Percentiles rank a stretch among this genome's conserved stretches.
Evolutionary conservation across 23 tunicate species (phyloP).

Genomic region (Pegea sp.): DNA sequence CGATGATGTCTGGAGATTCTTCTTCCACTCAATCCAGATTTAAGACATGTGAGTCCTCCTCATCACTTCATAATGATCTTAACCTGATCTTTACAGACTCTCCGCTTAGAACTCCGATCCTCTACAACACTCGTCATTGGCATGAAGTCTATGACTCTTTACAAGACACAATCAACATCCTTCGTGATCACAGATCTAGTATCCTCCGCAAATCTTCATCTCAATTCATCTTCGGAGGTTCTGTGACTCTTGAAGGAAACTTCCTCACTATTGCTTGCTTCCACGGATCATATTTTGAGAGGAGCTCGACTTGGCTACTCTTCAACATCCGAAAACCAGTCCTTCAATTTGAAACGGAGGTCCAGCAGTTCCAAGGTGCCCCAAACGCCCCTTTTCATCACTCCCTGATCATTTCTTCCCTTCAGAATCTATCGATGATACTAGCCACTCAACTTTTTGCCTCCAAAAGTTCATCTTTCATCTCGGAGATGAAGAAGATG

Average conservation of each 20-base stretch:
- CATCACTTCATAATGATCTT: too few species aligned
- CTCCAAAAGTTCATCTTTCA: conserved; percentile 67
- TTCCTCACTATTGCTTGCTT: conserved; percentile 75
- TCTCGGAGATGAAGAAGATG: conserved; percentile 41
- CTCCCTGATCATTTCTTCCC: neutral
- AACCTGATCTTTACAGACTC: neutral
- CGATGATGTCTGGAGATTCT: neutral
- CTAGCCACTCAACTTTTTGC: conserved; percentile 59
- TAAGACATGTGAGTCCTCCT: too few species aligned
- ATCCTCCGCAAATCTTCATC: conserved; percentile 8
- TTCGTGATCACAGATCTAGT: too few species aligned
- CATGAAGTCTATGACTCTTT: conserved; percentile 55
- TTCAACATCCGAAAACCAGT: conserved; percentile 79
- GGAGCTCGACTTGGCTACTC: conserved; percentile 48
- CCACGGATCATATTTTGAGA: conserved; percentile 70
- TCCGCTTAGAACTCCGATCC: neutral
- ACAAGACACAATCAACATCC: conserved; percentile 3
- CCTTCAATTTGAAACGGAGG: conserved; percentile 77
- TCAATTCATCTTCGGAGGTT: conserved; percentile 65
- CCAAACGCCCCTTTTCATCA: neutral
- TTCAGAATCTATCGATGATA: conserved; percentile 44
- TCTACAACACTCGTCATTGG: conserved; percentile 66
- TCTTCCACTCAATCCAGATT: conserved; percentile 3
- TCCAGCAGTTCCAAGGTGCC: conserved; percentile 70
- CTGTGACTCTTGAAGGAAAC: conserved; percentile 71